These are phyloP conservation scores for Anguilla obscura DNA, from an alignment of 2,797 vertebrate genomes.

Conservation along the genomic window DNA sequence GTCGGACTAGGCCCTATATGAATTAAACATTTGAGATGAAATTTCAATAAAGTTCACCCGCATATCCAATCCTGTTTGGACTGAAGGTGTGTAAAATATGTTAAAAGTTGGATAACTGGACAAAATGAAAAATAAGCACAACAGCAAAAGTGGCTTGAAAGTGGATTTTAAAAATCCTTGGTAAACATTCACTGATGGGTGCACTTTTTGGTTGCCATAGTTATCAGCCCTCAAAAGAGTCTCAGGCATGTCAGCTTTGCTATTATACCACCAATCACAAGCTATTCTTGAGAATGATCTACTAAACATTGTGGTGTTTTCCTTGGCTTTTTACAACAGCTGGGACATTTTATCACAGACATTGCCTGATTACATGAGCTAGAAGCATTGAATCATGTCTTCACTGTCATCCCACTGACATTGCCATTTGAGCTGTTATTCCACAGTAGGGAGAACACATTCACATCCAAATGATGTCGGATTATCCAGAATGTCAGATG, in stretches of 20 bases:
- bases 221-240: background rate
- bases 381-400: background rate
- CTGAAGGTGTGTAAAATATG: background rate
- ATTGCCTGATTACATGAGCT: background rate
- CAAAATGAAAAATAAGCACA: background rate
- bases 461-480: background rate
- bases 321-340: background rate
- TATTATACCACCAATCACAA: background rate
- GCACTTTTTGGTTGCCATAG: background rate
- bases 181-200: background rate
- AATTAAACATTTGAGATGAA: background rate
- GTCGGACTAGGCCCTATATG: background rate
- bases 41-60: background rate
- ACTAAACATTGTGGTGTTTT: background rate
- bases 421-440: background rate
- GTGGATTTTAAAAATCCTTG: background rate
- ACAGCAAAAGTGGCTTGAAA: background rate
- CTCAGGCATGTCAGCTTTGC: background rate
- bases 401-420: background rate
- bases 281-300: background rate
- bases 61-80: background rate
- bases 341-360: background rate
- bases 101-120: background rate
- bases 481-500: background rate
- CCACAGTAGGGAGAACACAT: background rate